Percentiles rank a stretch among this genome's conserved stretches.
These are phyloP conservation scores for Phymorhynchus buccinoides DNA, from an alignment of 1,140 invertebrate species.

Conservation along the genomic window DNA sequence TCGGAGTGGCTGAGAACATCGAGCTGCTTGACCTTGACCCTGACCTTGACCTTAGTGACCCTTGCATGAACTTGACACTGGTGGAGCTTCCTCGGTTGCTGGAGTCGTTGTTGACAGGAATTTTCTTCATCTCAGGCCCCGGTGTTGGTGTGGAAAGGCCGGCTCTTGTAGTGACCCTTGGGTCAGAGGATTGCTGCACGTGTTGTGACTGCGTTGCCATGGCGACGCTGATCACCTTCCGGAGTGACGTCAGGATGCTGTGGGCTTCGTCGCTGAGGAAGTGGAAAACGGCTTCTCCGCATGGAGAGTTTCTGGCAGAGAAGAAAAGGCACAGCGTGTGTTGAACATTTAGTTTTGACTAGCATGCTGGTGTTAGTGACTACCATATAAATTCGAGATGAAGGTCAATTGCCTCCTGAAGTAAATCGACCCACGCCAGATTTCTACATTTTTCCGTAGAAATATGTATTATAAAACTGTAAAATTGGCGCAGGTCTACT, in stretches of 20 bases:
- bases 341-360: too few species aligned
- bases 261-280: conserved; percentile 42
- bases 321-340: background rate
- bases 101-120: background rate
- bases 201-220: conserved; percentile 34
- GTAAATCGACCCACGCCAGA: too few species aligned
- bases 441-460: too few species aligned
- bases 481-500: too few species aligned
- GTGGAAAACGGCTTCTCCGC: conserved; percentile 48
- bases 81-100: background rate
- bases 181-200: background rate
- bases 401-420: too few species aligned
- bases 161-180: background rate
- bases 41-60: conserved; percentile 2
- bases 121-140: background rate
- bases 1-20: background rate
- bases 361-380: too few species aligned
- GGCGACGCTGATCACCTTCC: conserved; percentile 49
- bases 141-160: too few species aligned
- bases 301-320: conserved; percentile 47
- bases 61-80: background rate
- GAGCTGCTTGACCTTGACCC: conserved; percentile 19
- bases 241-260: conserved; percentile 45
- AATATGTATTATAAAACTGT: too few species aligned
- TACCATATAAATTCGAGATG: too few species aligned